Conservation (phyloP, 35 echinoderm and acorn worm species). For the Eucidaris tribuloides region DNA sequence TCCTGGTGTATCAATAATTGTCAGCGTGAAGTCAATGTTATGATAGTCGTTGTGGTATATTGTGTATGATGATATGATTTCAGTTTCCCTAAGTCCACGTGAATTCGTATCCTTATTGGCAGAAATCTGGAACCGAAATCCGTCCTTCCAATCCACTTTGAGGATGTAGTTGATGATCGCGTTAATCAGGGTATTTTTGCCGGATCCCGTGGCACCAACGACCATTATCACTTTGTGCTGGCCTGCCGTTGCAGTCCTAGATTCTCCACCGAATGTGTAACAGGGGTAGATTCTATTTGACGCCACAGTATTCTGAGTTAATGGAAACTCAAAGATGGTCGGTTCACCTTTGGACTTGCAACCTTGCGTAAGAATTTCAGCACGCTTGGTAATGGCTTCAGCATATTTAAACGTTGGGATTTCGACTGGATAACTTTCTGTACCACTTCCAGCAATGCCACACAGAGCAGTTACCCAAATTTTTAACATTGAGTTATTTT, state of each 20-base stretch:
- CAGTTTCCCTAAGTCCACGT: conserved; percentile 47
- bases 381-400: not conserved
- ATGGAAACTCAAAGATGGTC: not conserved
- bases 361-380: not conserved
- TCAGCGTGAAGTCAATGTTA: conserved; percentile 46
- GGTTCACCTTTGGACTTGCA: no score
- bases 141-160: no score
- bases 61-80: conserved; percentile 55
- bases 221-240: conserved; percentile 66
- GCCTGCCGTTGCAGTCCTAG: not conserved
- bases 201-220: no score
- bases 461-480: conserved; percentile 19
- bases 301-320: not conserved
- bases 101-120: conserved; percentile 4
- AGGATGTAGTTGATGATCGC: conserved; percentile 58
- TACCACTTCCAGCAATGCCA: conserved; percentile 4
- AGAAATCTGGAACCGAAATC: conserved; percentile 49
- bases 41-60: conserved; percentile 32
- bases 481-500: not conserved
- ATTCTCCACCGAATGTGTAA: not conserved
- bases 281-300: not conserved
- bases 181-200: conserved; percentile 51
- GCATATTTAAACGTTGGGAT: not conserved
- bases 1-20: no score
- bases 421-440: not conserved